Percentiles rank a stretch among this genome's conserved stretches.
These are phyloP conservation scores for Manacus vitellinus DNA, from an alignment of 2,113 vertebrate genomes.

Conservation along the genomic window DNA sequence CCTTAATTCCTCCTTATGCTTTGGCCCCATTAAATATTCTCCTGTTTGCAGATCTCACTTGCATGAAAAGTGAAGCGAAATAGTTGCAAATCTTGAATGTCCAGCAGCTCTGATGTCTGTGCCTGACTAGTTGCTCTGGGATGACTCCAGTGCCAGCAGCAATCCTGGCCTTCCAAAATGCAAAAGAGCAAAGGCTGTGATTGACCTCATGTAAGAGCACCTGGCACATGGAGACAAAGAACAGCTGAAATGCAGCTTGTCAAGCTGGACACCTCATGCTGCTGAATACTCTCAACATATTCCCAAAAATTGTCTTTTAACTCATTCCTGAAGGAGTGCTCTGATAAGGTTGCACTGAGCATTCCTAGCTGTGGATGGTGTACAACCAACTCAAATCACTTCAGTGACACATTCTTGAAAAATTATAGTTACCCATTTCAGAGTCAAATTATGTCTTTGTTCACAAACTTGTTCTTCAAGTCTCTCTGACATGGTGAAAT, in stretches of 20 bases:
- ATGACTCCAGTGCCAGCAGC: neutral
- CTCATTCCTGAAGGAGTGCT: neutral
- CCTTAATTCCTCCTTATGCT: neutral
- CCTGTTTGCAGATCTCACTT: neutral
- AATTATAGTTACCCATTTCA: neutral
- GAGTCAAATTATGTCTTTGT: neutral
- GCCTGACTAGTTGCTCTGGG: neutral
- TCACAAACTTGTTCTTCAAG: neutral
- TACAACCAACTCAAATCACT: neutral
- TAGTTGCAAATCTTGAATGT: neutral
- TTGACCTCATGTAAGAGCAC: neutral
- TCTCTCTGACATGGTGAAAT: neutral
- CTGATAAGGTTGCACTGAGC: too few species aligned
- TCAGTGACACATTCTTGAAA: neutral
- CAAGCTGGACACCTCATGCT: neutral
- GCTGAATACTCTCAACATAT: fast-evolving
- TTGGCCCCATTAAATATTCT: neutral
- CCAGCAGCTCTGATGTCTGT: neutral
- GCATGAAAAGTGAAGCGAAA: neutral
- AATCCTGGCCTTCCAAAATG: neutral
- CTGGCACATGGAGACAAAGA: neutral
- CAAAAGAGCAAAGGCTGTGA: neutral
- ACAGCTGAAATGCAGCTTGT: neutral
- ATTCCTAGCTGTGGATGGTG: neutral
- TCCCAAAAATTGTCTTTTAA: neutral